Evolutionary conservation across 2,888 invertebrate genomes (phyloP).

Genomic region (Plagodis pulveraria): DNA sequence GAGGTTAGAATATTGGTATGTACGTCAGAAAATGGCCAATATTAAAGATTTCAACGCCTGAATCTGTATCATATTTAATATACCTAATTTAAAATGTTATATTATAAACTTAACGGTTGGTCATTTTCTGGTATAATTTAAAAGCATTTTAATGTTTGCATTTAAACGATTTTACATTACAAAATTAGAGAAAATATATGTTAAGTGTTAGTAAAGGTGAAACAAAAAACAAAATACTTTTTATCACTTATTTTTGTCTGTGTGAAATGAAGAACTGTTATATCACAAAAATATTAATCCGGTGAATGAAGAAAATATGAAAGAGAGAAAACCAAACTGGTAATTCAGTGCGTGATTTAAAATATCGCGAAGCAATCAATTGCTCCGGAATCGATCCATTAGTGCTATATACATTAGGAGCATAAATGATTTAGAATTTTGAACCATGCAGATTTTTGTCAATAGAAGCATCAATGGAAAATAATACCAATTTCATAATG

Average conservation of each 20-base stretch:
- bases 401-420: conserved; percentile 30
- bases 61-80: neutral
- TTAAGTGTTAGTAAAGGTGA: no score
- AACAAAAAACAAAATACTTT: neutral
- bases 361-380: conserved; percentile 12
- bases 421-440: conserved; percentile 31
- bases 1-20: neutral
- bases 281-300: conserved; percentile 10
- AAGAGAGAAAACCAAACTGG: conserved; percentile 27
- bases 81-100: no score
- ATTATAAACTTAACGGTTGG: neutral
- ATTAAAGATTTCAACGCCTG: no score
- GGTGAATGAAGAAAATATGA: conserved; percentile 2
- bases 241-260: neutral
- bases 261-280: neutral
- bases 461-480: conserved; percentile 46
- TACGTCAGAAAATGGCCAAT: neutral
- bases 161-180: neutral
- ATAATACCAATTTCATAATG: conserved; percentile 15
- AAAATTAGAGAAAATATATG: neutral
- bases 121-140: conserved; percentile 1
- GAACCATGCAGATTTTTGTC: conserved; percentile 46
- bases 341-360: conserved; percentile 19
- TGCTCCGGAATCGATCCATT: conserved; percentile 23
- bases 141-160: conserved; percentile 2